Percentiles rank a stretch among this genome's conserved stretches.
Conservation (phyloP, 92 coral and sea anemone species). For the Porites cylindrica region DNA sequence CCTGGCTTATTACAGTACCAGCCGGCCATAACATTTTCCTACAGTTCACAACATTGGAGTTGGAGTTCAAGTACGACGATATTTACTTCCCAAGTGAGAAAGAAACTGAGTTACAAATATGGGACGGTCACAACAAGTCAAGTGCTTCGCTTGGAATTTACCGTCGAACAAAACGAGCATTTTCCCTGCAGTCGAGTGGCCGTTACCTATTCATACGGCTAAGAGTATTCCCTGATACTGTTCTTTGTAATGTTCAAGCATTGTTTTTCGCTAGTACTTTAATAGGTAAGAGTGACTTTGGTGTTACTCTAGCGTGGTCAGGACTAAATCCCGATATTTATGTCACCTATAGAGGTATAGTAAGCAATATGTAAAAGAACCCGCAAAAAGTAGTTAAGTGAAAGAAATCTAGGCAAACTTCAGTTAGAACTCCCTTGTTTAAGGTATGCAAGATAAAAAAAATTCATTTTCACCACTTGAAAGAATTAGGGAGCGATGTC, state of each 20-base stretch:
- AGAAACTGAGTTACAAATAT: not conserved
- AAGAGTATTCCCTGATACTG: not conserved
- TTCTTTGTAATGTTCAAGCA: slow-evolving; percentile 3
- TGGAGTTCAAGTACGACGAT: not conserved
- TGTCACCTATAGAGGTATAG: no score
- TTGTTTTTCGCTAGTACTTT: not conserved
- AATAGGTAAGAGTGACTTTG: not conserved
- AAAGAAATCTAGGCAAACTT: no score
- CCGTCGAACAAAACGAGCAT: slow-evolving; percentile 3
- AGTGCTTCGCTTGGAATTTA: not conserved
- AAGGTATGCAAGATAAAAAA: no score
- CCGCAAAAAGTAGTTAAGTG: no score
- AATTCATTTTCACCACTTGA: no score
- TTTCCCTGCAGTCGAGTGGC: not conserved
- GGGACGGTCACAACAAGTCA: not conserved
- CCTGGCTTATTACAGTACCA: not conserved
- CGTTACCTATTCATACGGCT: not conserved
- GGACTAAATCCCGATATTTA: no score
- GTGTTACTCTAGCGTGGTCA: no score
- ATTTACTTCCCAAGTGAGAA: no score
- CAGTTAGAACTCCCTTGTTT: no score
- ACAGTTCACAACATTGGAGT: not conserved
- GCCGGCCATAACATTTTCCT: not conserved
- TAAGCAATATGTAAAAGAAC: no score
- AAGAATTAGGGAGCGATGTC: no score